Evolutionary conservation across 2,888 invertebrate genomes (phyloP), one percentile per base, ranked within the genome.

Genomic region (Idaea biselata): DNA sequence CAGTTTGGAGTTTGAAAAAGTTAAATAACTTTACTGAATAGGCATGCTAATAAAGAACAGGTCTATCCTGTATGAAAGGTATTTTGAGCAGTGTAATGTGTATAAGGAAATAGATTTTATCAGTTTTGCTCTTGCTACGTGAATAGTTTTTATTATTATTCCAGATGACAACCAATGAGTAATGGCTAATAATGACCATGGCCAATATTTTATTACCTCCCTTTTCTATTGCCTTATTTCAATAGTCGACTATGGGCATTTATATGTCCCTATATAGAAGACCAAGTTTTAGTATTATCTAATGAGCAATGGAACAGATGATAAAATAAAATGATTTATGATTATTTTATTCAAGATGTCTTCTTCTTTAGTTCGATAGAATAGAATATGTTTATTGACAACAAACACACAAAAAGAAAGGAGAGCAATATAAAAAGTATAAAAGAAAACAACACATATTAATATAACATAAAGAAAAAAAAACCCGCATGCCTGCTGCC

Each of bases 291-390:
- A 55, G 66, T 69, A 67, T 64, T 67, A 65, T 61, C 63, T 33
- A 54, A 59, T 58, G 59, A 60, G 61, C 33, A 59, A 61, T 63
- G 33, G 25, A 61, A 57, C 32, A 60, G 64, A 65, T 64, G 63
- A 70, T 74, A 73, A 70, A 71, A 69, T 62, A 73, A 75, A 70
- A 68, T 71, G 73, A 74, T 73, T 68, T 72, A 71, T 69, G 71
- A 71, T 76, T 74, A 77, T 74, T 74, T 73, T n/a, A n/a, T n/a
- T n/a, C n/a, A n/a, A n/a, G n/a, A n/a, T n/a, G n/a, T n/a, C n/a
- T n/a, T n/a, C n/a, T n/a, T n/a, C n/a, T n/a, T n/a, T n/a, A n/a
- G n/a, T n/a, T n/a, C n/a, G n/a, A n/a, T n/a, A n/a, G n/a, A n/a
- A n/a, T n/a, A n/a, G n/a, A n/a, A n/a, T n/a, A n/a, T n/a, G n/a